phyloP scores from a whole-genome alignment of 1,140 invertebrate species.

The Zaprionus nigranus region DNA sequence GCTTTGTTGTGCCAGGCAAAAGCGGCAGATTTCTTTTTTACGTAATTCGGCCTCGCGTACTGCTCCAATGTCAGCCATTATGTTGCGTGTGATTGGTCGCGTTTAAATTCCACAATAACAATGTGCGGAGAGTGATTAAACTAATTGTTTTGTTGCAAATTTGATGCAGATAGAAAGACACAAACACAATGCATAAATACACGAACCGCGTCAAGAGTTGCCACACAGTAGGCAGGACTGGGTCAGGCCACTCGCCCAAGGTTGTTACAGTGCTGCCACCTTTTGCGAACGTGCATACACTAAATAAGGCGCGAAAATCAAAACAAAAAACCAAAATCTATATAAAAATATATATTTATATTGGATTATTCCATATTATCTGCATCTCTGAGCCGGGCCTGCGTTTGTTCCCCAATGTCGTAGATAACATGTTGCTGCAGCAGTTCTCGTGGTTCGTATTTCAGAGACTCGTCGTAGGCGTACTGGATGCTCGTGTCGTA shows the following conservation, averaged over 20 bases:
- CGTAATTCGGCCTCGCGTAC: slow-evolving; percentile 61
- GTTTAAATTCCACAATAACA: slow-evolving; percentile 1
- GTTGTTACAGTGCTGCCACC: background rate
- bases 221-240: slow-evolving; percentile 10
- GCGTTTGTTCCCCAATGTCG: slow-evolving; percentile 90
- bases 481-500: slow-evolving; percentile 96
- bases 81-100: slow-evolving; percentile 3
- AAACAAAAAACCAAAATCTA: background rate
- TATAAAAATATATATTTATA: slow-evolving; percentile 11
- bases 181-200: slow-evolving; percentile 54
- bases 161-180: slow-evolving; percentile 24
- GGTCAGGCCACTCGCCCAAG: background rate
- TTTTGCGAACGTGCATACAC: background rate
- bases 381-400: slow-evolving; percentile 86
- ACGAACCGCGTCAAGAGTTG: slow-evolving; percentile 39
- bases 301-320: slow-evolving; percentile 21
- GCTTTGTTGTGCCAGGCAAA: slow-evolving; percentile 87
- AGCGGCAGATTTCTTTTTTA: slow-evolving; percentile 88
- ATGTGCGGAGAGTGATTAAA: background rate
- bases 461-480: slow-evolving; percentile 95
- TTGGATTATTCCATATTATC: slow-evolving; percentile 54
- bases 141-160: slow-evolving; percentile 27
- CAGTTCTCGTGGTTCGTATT: slow-evolving; percentile 92
- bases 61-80: slow-evolving; percentile 44
- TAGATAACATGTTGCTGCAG: slow-evolving; percentile 92